Percentiles rank a stretch among this genome's conserved stretches.
These are phyloP conservation scores for Spodoptera picta DNA, from an alignment of 2,888 invertebrate species.

Conservation along the genomic window DNA sequence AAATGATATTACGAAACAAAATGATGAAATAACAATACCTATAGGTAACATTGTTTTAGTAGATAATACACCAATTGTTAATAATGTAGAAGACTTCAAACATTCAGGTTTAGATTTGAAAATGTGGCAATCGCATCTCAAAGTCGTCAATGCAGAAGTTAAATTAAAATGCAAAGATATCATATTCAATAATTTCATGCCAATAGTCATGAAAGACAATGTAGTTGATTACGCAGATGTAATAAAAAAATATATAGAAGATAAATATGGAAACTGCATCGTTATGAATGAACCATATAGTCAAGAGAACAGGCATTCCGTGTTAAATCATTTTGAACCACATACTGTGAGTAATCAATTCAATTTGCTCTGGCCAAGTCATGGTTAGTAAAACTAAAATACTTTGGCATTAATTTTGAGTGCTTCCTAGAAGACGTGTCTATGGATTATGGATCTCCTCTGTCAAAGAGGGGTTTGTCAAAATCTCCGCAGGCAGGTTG, in stretches of 20 bases:
- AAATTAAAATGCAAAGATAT: conserved; percentile 43
- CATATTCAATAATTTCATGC: conserved; percentile 51
- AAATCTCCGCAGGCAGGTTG: too few species aligned
- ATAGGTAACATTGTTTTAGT: conserved; percentile 40
- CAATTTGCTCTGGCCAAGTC: conserved; percentile 51
- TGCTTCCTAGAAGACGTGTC: too few species aligned
- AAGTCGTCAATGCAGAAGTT: conserved; percentile 49
- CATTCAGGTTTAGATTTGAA: conserved; percentile 30
- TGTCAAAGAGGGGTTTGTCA: too few species aligned
- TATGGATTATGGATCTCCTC: too few species aligned
- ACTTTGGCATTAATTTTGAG: too few species aligned
- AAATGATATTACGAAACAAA: neutral
- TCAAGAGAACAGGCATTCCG: conserved; percentile 31
- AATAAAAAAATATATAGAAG: conserved; percentile 39
- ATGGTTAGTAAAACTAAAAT: conserved; percentile 9
- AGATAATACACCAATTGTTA: conserved; percentile 10
- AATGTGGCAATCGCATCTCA: conserved; percentile 51
- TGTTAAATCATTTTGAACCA: conserved; percentile 26
- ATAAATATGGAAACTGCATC: conserved; percentile 47
- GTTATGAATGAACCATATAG: conserved; percentile 36
- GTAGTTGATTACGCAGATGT: conserved; percentile 32
- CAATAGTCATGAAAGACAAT: conserved; percentile 36
- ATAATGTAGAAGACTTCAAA: neutral
- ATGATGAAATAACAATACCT: conserved; percentile 20
- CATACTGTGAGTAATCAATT: conserved; percentile 10